phyloP scores from a whole-genome alignment of 2,797 vertebrate genomes.

The Spizella passerina region DNA sequence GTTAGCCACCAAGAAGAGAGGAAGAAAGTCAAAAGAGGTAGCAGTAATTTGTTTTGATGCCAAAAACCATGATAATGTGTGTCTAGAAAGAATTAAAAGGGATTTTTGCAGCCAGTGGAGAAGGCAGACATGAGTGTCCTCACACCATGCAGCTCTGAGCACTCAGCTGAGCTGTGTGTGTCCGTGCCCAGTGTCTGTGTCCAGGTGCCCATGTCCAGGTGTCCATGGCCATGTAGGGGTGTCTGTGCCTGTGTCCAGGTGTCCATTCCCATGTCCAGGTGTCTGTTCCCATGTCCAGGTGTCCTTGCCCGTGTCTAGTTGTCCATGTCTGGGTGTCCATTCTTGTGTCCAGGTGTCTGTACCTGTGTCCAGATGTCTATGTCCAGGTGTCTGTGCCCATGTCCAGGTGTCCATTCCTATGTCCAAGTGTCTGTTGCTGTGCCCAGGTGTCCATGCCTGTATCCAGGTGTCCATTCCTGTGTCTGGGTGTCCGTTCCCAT shows the following conservation, averaged over 20 bases:
- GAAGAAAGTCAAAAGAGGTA: not conserved
- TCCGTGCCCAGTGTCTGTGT: not conserved
- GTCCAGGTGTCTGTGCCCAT: accelerated
- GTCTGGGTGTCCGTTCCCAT: no score
- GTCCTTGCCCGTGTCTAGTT: not conserved
- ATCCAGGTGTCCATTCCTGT: accelerated
- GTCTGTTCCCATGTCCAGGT: accelerated
- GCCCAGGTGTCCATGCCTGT: accelerated
- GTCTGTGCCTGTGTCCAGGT: accelerated
- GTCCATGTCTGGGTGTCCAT: not conserved
- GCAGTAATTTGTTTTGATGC: not conserved
- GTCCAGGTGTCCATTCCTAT: accelerated
- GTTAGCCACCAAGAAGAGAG: not conserved
- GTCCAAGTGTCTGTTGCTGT: accelerated
- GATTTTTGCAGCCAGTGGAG: not conserved
- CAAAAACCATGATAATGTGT: not conserved
- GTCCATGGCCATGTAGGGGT: no score
- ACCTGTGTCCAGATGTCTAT: accelerated
- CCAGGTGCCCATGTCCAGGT: not conserved
- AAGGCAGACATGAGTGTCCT: accelerated
- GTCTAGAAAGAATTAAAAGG: not conserved
- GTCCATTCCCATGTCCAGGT: not conserved
- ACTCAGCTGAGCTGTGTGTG: accelerated
- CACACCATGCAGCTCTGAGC: accelerated
- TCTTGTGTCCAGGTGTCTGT: not conserved